Percentiles rank a stretch among this genome's conserved stretches.
Conservation (phyloP, 2,113 vertebrate species). For the Eupsittula cactorum region DNA sequence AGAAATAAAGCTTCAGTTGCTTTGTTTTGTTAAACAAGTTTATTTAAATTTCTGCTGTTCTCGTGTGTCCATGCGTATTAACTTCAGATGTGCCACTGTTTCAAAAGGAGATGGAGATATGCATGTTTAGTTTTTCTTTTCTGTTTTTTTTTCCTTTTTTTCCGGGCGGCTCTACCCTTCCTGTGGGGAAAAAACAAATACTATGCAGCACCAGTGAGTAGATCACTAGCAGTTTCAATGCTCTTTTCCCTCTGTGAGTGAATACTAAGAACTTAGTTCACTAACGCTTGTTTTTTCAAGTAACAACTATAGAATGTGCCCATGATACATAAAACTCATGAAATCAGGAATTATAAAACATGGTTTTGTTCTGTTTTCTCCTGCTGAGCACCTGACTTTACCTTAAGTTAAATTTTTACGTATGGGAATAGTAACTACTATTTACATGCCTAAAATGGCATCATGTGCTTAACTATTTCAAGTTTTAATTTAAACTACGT, state of each 20-base stretch:
- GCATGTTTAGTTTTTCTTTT: not conserved
- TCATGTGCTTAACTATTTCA: not conserved
- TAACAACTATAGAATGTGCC: not conserved
- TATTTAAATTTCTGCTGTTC: conserved; percentile 53
- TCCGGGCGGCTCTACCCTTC: not conserved
- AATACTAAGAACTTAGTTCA: not conserved
- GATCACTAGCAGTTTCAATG: not conserved
- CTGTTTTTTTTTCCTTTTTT: not conserved
- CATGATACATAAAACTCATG: not conserved
- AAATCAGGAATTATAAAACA: not conserved
- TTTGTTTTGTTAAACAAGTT: conserved; percentile 70
- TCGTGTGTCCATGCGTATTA: not conserved
- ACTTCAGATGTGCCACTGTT: not conserved
- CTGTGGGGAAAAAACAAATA: not conserved
- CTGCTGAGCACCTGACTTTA: not conserved
- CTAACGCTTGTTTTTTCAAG: not conserved
- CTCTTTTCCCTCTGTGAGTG: not conserved
- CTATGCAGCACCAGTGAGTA: not conserved
- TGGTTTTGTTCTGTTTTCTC: not conserved
- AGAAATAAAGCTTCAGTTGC: conserved; percentile 63
- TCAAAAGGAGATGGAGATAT: not conserved
- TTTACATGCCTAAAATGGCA: not conserved
- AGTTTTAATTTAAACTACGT: not conserved
- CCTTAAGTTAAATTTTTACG: not conserved
- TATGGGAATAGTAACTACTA: not conserved